phyloP scores from a whole-genome alignment of 2,113 vertebrate species.

The Bubo scandiacus region DNA sequence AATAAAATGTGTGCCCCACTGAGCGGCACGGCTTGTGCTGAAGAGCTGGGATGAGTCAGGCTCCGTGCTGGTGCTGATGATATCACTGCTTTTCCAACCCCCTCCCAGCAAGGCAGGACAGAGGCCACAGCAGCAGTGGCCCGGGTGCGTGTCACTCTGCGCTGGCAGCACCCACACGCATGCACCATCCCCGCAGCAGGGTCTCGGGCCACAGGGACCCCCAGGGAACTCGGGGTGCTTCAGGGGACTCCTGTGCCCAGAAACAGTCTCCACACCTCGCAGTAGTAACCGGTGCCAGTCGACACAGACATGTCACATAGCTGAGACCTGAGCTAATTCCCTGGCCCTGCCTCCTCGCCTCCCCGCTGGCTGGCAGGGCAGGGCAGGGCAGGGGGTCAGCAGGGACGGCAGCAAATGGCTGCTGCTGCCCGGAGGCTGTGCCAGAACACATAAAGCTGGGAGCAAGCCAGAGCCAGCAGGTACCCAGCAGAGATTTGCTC shows the following conservation, averaged over 20 bases:
- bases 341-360: neutral
- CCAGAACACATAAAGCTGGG: neutral
- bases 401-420: fast-evolving
- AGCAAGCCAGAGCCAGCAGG: neutral
- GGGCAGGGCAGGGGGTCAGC: neutral
- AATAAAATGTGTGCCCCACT: constrained; percentile 27
- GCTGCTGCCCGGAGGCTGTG: neutral
- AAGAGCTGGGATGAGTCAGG: constrained; percentile 42
- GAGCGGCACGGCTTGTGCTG: constrained; percentile 21
- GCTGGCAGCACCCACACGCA: neutral
- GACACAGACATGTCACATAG: neutral
- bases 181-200: fast-evolving
- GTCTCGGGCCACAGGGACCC: neutral
- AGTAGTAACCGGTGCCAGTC: neutral
- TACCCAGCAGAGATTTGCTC: neutral
- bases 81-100: constrained; percentile 10
- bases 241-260: neutral
- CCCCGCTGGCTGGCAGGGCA: fast-evolving
- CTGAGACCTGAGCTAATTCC: constrained; percentile 30
- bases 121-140: neutral
- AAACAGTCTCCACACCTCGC: neutral
- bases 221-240: neutral
- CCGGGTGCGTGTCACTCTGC: neutral
- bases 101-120: neutral
- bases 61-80: neutral